Evolutionary conservation across 1,140 invertebrate species (phyloP).

Genomic region (Aphaenogaster ashmeadi): DNA sequence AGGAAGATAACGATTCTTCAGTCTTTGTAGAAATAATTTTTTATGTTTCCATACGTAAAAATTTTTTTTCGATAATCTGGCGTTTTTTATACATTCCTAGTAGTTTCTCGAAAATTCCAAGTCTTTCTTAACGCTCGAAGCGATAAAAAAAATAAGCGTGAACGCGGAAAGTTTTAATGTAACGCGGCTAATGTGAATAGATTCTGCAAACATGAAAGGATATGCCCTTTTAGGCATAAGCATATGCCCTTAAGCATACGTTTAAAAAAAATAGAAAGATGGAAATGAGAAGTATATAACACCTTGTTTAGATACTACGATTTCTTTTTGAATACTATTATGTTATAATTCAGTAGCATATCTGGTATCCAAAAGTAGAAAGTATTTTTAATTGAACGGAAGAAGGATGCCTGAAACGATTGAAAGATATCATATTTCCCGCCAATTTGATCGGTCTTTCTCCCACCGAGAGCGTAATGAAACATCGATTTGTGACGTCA

Average conservation of each 20-base stretch:
- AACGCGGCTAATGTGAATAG: background rate
- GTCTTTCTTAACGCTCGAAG: background rate
- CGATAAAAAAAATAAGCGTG: background rate
- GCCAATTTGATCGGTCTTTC: slow-evolving; percentile 58
- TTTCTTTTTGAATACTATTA: background rate
- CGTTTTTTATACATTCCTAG: background rate
- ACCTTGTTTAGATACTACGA: background rate
- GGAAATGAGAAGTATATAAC: background rate
- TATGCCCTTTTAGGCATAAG: background rate
- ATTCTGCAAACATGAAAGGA: background rate
- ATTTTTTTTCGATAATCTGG: background rate
- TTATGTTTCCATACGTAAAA: background rate
- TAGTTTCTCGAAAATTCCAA: background rate
- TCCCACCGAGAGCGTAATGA: slow-evolving; percentile 14
- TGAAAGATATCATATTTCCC: slow-evolving; percentile 44
- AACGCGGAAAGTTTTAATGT: background rate
- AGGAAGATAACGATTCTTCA: background rate
- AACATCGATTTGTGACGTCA: slow-evolving; percentile 77
- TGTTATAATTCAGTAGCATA: background rate
- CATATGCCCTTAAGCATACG: background rate
- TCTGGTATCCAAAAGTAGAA: background rate
- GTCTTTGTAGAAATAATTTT: background rate
- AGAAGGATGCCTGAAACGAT: background rate
- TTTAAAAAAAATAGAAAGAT: background rate
- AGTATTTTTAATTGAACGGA: background rate